A percentile compares a stretch with the other conserved stretches of the same genome.
Evolutionary conservation across 2,113 vertebrate species (phyloP).

Genomic region (Microcebus ravelobensis): DNA sequence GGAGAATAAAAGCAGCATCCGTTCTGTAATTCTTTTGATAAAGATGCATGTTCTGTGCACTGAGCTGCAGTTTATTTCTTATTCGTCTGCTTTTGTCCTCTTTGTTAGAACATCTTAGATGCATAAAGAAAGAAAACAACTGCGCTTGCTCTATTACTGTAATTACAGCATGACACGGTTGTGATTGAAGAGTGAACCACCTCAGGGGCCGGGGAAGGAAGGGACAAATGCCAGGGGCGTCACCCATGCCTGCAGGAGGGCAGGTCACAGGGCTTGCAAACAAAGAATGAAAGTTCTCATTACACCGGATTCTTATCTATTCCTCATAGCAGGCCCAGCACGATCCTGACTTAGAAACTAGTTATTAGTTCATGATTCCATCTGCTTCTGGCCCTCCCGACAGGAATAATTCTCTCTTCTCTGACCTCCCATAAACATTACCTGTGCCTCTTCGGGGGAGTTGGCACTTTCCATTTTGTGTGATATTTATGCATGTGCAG

Average conservation of each 20-base stretch:
- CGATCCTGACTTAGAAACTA: neutral
- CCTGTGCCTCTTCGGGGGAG: neutral
- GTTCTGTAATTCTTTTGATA: conserved; percentile 69
- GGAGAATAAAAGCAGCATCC: conserved; percentile 58
- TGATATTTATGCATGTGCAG: neutral
- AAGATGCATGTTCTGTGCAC: conserved; percentile 74
- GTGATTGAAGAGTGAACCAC: conserved; percentile 55
- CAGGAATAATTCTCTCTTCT: conserved; percentile 23
- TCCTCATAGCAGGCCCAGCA: conserved; percentile 46
- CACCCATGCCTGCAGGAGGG: neutral
- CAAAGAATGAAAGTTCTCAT: conserved; percentile 57
- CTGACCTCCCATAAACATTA: conserved; percentile 33
- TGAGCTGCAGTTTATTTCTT: conserved; percentile 65
- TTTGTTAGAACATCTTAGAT: conserved; percentile 66
- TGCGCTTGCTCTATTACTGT: conserved; percentile 64
- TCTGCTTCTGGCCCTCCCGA: conserved; percentile 20
- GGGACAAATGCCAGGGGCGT: conserved; percentile 56
- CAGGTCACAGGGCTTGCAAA: conserved; percentile 21
- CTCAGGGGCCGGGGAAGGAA: conserved; percentile 63
- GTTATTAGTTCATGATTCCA: conserved; percentile 60
- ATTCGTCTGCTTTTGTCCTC: conserved; percentile 69
- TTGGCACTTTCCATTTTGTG: neutral
- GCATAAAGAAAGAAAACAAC: conserved; percentile 78
- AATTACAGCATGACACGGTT: conserved; percentile 58
- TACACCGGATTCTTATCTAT: conserved; percentile 46